A percentile compares a stretch with the other conserved stretches of the same genome.
phyloP scores from a whole-genome alignment of 2,888 invertebrate species.

The Microctonus aethiopoides region DNA sequence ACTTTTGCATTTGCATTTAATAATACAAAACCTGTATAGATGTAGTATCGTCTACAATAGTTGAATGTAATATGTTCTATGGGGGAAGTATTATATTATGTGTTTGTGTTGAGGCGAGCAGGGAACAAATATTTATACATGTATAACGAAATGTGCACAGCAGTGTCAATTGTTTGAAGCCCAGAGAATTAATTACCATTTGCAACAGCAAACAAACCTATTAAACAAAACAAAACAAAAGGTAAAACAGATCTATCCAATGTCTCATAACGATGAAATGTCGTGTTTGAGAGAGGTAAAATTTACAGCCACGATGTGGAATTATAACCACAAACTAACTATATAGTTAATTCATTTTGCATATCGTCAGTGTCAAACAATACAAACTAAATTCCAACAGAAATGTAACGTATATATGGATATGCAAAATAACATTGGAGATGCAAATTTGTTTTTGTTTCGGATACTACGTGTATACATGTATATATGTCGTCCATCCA shows the following conservation, averaged over 20 bases:
- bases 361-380: not conserved
- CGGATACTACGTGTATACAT: too few relatives aligned
- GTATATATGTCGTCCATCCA: too few relatives aligned
- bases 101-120: not conserved
- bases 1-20: not conserved
- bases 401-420: not conserved
- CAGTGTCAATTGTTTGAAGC: conserved; percentile 52
- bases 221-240: not conserved
- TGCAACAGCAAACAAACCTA: conserved; percentile 44
- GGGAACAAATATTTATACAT: not conserved
- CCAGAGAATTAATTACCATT: conserved; percentile 62
- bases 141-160: not conserved
- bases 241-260: not conserved
- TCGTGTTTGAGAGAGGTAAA: not conserved
- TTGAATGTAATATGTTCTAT: not conserved
- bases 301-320: not conserved
- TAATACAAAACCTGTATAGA: not conserved
- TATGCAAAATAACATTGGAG: not conserved
- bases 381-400: not conserved
- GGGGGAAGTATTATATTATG: not conserved
- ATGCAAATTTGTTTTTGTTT: not conserved
- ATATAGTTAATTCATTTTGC: not conserved
- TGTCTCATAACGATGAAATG: conserved; percentile 4
- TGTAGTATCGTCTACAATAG: not conserved
- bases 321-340: not conserved